Base-by-base conservation (phyloP, 2,797 vertebrate genomes). In the Avahi laniger region DNA sequence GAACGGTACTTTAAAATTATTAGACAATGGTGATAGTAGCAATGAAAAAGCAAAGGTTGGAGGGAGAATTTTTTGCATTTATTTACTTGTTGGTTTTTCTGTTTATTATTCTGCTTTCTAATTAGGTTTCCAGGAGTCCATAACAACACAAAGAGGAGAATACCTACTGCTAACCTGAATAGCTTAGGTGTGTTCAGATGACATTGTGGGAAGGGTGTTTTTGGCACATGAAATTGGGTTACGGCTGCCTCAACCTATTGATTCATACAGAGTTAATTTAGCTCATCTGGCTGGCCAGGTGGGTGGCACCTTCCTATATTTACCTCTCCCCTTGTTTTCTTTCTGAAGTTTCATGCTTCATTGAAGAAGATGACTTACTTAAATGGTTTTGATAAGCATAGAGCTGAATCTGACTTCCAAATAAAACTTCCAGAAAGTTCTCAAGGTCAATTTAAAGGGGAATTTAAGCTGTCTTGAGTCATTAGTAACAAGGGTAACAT, bases 181-280 rank as follows among this genome's bases (percentile, higher is more conserved):
- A 91, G 50, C 69, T 89, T 82, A 52, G 13, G 38, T 83, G 67
- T 30, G 70, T 89, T 93, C 30, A 69, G 65, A 92, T 75, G 88
- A 83, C 59, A 87, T 38, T 65, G 38, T 79, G 14, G 22, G 59
- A 89, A 92, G 57, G 50, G 30, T 92, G 95, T 89, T 95, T 95
- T 70, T 76, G 65, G 91, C 70, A 84, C 30, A 92, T 76, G 41
- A 90, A 88, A 96, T 83, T 89, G 67, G 46, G 46, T 88, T 82
- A 84, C 1, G 28, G 78, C 30, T 93, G 24, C 57, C 41, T 95
- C 52, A 94, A 86, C 24, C 81, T 96, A 50, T 83, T 92, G 76
- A 91, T 92, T 88, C 81, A 90, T 87, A 76, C 65, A 85, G 93
- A 88, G 96, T 97, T 94, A 96, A 92, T 94, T 92, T 73, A 96